Percentiles rank a stretch among this genome's conserved stretches.
phyloP scores from a whole-genome alignment of 2,797 vertebrate species.

The Cuculus canorus region DNA sequence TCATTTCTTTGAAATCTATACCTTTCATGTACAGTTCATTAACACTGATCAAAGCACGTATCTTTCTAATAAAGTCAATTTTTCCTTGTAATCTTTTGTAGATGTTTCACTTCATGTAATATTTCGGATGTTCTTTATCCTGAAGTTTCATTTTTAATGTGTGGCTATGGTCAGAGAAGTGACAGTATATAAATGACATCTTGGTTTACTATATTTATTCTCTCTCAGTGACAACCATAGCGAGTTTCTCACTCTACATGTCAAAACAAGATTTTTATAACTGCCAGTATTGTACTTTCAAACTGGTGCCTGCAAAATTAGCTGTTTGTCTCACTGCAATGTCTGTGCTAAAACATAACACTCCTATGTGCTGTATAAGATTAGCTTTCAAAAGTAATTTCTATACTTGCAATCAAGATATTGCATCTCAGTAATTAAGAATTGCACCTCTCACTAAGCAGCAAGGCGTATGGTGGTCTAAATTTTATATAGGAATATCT shows the following conservation, averaged over 20 bases:
- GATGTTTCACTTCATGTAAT: not conserved
- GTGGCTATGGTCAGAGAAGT: constrained; percentile 1
- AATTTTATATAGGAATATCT: not conserved
- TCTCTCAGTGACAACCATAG: not conserved
- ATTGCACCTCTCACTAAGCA: not conserved
- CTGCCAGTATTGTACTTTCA: not conserved
- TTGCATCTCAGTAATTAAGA: not conserved
- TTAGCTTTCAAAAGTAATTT: not conserved
- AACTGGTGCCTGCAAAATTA: not conserved
- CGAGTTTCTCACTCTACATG: constrained; percentile 16
- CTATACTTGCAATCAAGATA: not conserved
- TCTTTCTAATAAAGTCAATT: constrained; percentile 49
- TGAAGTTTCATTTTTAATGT: constrained; percentile 25
- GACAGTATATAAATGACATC: not conserved
- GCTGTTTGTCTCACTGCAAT: not conserved
- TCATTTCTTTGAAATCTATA: constrained; percentile 51
- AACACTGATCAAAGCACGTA: constrained; percentile 54
- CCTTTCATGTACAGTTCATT: constrained; percentile 62
- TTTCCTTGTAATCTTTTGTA: constrained; percentile 55
- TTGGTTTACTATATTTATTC: not conserved
- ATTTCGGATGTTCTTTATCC: not conserved
- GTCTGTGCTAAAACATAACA: not conserved
- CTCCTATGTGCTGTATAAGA: not conserved
- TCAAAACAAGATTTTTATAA: constrained; percentile 36
- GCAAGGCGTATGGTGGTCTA: not conserved